These are phyloP conservation scores for Morpho deidamia DNA, from an alignment of 2,888 invertebrate genomes.

Conservation along the genomic window DNA sequence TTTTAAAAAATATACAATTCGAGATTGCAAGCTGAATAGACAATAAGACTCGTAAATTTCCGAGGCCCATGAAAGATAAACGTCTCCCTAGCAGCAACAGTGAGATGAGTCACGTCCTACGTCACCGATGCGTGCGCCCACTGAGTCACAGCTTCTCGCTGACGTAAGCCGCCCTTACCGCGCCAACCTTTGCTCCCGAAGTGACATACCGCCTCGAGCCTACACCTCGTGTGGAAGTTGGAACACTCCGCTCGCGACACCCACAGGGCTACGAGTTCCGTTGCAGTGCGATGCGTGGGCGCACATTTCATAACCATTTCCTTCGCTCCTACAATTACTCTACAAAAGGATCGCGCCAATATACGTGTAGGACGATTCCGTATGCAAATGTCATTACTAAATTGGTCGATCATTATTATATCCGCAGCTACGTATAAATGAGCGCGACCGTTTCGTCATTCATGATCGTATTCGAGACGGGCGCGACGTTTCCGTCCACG, in stretches of 20 bases:
- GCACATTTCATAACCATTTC: conserved; percentile 64
- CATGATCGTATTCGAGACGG: conserved; percentile 37
- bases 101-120: conserved; percentile 64
- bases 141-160: conserved; percentile 57
- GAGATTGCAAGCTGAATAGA: too few species aligned
- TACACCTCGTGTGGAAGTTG: conserved; percentile 14
- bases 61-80: conserved; percentile 3
- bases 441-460: conserved; percentile 36
- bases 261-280: conserved; percentile 64
- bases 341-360: conserved; percentile 30
- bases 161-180: conserved; percentile 36
- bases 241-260: conserved; percentile 37
- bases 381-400: conserved; percentile 34
- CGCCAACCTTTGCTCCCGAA: conserved; percentile 39
- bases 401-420: conserved; percentile 44
- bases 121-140: conserved; percentile 60
- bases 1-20: too few species aligned
- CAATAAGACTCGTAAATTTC: background rate
- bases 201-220: conserved; percentile 35
- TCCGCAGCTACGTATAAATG: conserved; percentile 34
- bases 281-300: conserved; percentile 50
- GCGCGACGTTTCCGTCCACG: conserved; percentile 37
- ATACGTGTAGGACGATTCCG: conserved; percentile 40
- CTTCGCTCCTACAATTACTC: conserved; percentile 38
- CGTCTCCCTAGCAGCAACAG: conserved; percentile 19